Evolutionary conservation across 2,113 vertebrate species (phyloP), one percentile per base, ranked within the genome.

Genomic region (Entelurus aequoreus): DNA sequence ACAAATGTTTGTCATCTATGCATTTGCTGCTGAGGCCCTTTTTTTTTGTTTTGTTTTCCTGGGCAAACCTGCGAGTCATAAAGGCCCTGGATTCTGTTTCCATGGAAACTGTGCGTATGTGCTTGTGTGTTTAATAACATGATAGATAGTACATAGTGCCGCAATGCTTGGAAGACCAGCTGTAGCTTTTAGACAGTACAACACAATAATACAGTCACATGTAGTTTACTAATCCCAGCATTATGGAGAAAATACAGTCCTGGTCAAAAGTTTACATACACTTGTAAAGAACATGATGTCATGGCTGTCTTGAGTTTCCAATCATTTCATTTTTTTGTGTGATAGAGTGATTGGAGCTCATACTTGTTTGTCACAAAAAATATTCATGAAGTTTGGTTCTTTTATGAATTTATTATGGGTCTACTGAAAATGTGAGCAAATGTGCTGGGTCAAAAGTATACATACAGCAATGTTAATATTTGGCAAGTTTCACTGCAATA

Each of bases 101-200:
- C 88, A 89, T 90, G 90, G 89, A 87, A 91, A 90, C 89, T 78
- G 77, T 70, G 71, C 82, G 75, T 81, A 54, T 58, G 66, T 69
- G 54, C 15, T 52, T 71, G 63, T 69, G 60, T 59, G 61, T 61
- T 38, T 80, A 86, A 87, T 77, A 71, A 76, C 76, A 86, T 77
- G 82, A 83, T 74, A 72, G 73, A 77, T 73, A 75, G 78, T 72
- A 80, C 48, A 59, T 71, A 66, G 75, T 70, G 71, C 54, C 69
- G 59, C 63, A 78, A 40, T 55, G 68, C 66, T 52, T 75, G 63
- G 69, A 59, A 84, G 63, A 75, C 72, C 74, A 73, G 70, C 76
- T 74, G 72, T 54, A 63, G 65, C 35, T 48, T 28, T 77, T 10
- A 49, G 58, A 62, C 16, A 74, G 66, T 46, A 49, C 46, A 72